Evolutionary conservation across 2,113 vertebrate species (phyloP), one percentile per base, ranked within the genome.

Genomic region (Planiliza haematocheilus): DNA sequence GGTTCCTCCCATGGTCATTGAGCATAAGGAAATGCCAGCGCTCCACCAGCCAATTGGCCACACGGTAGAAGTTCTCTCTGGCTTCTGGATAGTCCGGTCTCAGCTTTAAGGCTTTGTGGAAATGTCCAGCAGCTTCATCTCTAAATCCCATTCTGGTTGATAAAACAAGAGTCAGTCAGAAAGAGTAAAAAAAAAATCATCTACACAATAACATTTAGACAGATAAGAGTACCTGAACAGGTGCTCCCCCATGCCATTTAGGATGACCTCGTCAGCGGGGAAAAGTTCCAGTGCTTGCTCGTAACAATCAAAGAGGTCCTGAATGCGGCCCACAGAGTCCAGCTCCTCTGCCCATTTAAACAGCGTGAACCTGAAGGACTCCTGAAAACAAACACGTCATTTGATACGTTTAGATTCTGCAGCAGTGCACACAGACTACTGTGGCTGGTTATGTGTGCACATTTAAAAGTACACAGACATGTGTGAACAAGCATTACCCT

Each of bases 1-100:
- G 87, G 83, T 99, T 99, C 82, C 97, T 95, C 53, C 85, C 93
- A n/a, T 74, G 90, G 81, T 99, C 97, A 0, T 99, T 99, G 60
- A 99, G 97, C 98, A 99, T 99, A 21, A 98, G 89, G 90, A 98
- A 99, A 81, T 99, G 98, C 98, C 98, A 99, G 57, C 97, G 96
- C 70, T 99, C 97, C 76, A 99, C 97, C 79, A 99, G 91, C 97
- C 97, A 99, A 93, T 99, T 99, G 2, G 97, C 97, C 75, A 98
- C 96, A 0, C 97, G 95, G 83, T 98, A 96, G 83, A 99, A 99
- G 84, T 99, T 99, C 91, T 99, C 98, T 83, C 93, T 97, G 36
- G 98, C 98, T 34, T 98, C 97, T 2, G 82, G 93, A 43, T 93
- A 98, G 68, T 96, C 94, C 1, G 97, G 97, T 63, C 95, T 97